Base-by-base conservation (phyloP, 2,113 vertebrate species). In the Thinocorus orbignyianus region DNA sequence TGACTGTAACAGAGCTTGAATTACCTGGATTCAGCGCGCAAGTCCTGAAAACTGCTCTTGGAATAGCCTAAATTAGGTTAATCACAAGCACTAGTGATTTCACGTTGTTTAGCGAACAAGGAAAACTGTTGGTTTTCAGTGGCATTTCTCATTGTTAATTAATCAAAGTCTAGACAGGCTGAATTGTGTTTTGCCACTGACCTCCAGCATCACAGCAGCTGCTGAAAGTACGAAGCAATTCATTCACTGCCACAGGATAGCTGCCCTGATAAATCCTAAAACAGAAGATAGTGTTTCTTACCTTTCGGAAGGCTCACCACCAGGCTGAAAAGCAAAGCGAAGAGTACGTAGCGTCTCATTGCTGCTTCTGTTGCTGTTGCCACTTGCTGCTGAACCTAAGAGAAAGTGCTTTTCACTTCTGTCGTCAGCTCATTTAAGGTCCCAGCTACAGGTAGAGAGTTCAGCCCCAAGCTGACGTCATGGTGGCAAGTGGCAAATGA, bases 401-500 rank as follows among this genome's bases (percentile, higher is more conserved):
- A 93, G 93, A 95, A 97, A 98, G 83, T 96, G 90, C 31, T 87
- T 76, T 91, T 76, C 57, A 80, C 49, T 74, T 49, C 70, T 72
- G 51, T 58, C 0, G 4, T 69, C 60, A 73, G 84, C 85, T 83
- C 46, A 65, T 88, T 97, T 98, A 98, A 97, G 91, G 95, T 62
- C 83, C 30, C 85, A 78, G 89, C 23, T 78, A 62, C 64, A 44
- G 96, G 98, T 97, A 65, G 96, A 93, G 92, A 97, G 97, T 97
- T 97, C 96, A 91, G 78, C 85, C 93, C 94, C 60, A 11, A 90
- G 86, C 68, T 98, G 98, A 98, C 96, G 98, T 98, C 97, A 98
- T 19, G 80, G 48, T 48, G 73, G 33, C 64, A 86, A 93, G 65
- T 25, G 13, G 90, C 93, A 97, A 95, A 95, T 97, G 92, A 73